A percentile compares a stretch with the other conserved stretches of the same genome.
Evolutionary conservation across 2,797 vertebrate species (phyloP).

Genomic region (Cuculus canorus): DNA sequence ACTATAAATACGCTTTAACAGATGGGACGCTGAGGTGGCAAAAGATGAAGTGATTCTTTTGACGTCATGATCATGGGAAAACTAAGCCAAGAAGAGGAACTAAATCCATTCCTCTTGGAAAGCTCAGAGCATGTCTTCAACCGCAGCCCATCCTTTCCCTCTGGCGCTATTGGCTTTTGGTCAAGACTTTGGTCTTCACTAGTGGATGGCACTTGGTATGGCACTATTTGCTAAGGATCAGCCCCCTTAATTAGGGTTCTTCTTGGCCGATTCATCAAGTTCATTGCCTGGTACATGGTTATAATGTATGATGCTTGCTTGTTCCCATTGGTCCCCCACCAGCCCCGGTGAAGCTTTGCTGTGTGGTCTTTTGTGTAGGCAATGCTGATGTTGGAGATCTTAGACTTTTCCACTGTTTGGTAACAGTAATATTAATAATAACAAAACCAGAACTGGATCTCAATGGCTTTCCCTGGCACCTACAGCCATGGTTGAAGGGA

Average conservation of each 20-base stretch:
- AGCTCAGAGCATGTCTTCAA: conserved; percentile 18
- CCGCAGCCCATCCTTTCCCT: conserved; percentile 16
- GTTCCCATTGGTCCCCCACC: neutral
- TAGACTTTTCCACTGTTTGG: neutral
- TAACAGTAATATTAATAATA: neutral
- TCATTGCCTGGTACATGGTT: neutral
- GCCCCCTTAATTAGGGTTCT: accelerated
- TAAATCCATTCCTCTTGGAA: conserved; percentile 39
- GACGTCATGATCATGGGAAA: conserved; percentile 32
- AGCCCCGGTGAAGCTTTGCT: neutral
- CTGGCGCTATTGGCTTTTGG: neutral
- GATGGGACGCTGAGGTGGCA: conserved; percentile 27
- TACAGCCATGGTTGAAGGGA: neutral
- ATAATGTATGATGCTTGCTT: neutral
- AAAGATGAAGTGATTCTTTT: conserved; percentile 40
- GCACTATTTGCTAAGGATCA: neutral
- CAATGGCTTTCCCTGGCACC: neutral
- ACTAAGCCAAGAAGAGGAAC: neutral
- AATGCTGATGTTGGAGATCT: neutral
- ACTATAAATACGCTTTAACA: neutral
- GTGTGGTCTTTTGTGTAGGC: accelerated
- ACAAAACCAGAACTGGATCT: neutral
- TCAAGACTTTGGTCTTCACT: neutral
- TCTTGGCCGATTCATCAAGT: neutral
- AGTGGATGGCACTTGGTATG: neutral